Conservation (phyloP, 2,113 vertebrate species). For the Carollia perspicillata region DNA sequence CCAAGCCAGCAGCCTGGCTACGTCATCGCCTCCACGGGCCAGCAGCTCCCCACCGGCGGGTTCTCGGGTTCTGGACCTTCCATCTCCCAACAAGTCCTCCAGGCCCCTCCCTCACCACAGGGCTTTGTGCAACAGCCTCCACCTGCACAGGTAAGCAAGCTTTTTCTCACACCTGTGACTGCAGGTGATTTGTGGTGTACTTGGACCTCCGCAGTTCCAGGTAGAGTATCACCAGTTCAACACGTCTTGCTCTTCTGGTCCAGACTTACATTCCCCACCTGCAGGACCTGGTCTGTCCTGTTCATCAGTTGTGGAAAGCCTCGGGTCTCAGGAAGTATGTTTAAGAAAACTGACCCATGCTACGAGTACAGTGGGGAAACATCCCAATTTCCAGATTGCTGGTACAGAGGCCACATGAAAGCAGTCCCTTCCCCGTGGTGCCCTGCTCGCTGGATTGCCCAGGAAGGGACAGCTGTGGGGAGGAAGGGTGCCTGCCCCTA, state of each 20-base stretch:
- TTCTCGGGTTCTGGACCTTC: slow-evolving; percentile 83
- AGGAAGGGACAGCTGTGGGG: neutral
- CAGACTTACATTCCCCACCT: neutral
- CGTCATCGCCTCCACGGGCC: slow-evolving; percentile 82
- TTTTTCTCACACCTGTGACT: neutral
- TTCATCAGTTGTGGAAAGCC: neutral
- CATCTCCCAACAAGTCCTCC: slow-evolving; percentile 84
- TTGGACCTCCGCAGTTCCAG: neutral
- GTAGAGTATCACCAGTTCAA: neutral
- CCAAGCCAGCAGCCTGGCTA: slow-evolving; percentile 85
- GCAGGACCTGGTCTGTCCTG: neutral
- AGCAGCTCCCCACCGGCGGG: slow-evolving; percentile 81
- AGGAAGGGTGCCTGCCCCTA: neutral
- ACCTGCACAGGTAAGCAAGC: slow-evolving; percentile 86
- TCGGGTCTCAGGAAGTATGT: neutral
- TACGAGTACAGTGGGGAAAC: accelerated
- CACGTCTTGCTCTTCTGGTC: neutral
- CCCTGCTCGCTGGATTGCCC: too few species aligned
- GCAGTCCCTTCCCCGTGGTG: accelerated
- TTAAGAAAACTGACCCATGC: neutral
- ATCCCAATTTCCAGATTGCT: neutral
- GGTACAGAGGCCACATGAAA: accelerated
- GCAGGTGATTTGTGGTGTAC: neutral
- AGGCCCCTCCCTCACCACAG: slow-evolving; percentile 78
- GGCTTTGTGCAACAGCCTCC: slow-evolving; percentile 85